Evolutionary conservation across 1,140 invertebrate species (phyloP), one percentile per base, ranked within the genome.

Genomic region (Drosophila pseudoobscura): DNA sequence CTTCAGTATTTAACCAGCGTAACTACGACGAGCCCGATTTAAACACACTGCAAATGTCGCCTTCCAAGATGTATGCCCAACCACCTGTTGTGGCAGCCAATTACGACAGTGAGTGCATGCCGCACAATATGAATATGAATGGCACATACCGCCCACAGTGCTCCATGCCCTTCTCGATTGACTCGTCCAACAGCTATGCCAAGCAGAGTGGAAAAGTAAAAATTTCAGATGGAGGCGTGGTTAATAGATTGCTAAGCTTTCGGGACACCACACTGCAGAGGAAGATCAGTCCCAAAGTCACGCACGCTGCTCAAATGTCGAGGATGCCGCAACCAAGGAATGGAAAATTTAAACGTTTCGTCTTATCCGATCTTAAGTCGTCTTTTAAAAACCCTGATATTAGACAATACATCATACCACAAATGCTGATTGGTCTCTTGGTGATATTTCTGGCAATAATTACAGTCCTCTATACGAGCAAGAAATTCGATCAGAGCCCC

Each of bases 51-150:
- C 69, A 77, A 15, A 50, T 58, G 4, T 49, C 56, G 7, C 66
- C 79, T 3, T 66, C 80, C 6, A 73, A 73, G 20, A 90, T 91
- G 68, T 91, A 90, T 58, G 84, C 83, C 8, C 84, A 90, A 44
- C 90, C 87, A 3, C 78, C 80, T 6, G 80, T 90, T 22, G 46
- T 88, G 44, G 78, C 89, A 6, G 70, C 75, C 17, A 72, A 87
- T 43, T 80, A 88, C 55, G 85, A 83, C 9, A 74, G 61, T 13
- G 89, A 91, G 20, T 59, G 65, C 31, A 83, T 84, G 22, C 57
- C 72, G 7, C 78, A 75, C 24, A 50, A 56, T 11, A 22, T 79
- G 35, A 72, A 47, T 15, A 31, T 62, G 29, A 49, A 57, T 31
- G 71, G 61, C 54, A 87, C 64, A 29, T 75, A 59, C 57, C 82